A percentile compares a stretch with the other conserved stretches of the same genome.
Conservation (phyloP, 2,797 vertebrate species). For the Semotilus atromaculatus region DNA sequence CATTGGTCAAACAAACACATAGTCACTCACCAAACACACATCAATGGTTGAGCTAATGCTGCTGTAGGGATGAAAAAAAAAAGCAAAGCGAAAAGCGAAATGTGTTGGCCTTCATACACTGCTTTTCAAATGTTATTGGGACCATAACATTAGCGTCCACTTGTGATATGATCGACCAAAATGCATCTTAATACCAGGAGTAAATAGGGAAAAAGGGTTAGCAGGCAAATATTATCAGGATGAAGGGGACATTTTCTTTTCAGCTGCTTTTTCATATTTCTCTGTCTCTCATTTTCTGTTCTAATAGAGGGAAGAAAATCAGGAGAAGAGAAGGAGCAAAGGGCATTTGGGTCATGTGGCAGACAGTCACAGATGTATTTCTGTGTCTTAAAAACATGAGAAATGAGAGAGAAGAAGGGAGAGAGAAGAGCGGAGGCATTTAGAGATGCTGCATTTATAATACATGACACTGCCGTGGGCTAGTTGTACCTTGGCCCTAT, state of each 20-base stretch:
- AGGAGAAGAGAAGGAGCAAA: constrained; percentile 8
- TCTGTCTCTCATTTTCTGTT: constrained; percentile 5
- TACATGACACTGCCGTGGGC: constrained; percentile 55
- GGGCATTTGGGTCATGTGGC: constrained; percentile 31
- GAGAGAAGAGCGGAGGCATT: constrained; percentile 40
- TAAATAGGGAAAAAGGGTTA: no score
- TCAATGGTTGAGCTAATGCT: not conserved
- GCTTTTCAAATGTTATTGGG: not conserved
- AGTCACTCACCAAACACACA: not conserved
- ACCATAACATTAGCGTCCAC: not conserved
- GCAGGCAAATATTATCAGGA: not conserved
- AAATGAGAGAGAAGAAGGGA: constrained; percentile 29
- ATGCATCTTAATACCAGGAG: no score
- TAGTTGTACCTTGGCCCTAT: constrained; percentile 30
- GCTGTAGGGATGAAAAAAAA: not conserved
- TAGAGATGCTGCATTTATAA: constrained; percentile 58
- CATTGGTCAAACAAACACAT: not conserved
- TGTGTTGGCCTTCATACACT: not conserved
- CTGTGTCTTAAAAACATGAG: constrained; percentile 39
- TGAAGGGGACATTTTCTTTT: not conserved
- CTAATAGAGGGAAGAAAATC: not conserved
- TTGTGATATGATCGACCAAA: no score
- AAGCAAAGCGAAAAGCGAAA: no score
- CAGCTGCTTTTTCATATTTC: not conserved
- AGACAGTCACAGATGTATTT: constrained; percentile 25